phyloP scores from a whole-genome alignment of 2,113 vertebrate genomes.

The Ceyx cyanopectus region DNA sequence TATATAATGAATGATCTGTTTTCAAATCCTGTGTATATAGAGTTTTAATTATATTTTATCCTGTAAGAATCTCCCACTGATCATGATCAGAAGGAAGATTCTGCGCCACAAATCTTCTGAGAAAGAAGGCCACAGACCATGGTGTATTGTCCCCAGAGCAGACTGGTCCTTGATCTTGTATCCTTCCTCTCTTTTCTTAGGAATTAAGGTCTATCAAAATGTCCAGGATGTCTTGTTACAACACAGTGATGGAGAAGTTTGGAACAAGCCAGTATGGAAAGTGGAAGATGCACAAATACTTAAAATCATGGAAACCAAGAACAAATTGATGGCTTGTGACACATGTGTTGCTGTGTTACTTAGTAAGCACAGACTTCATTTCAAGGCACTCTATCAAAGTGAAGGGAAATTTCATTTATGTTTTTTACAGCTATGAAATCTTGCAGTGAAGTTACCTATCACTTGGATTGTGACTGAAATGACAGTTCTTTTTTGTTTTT shows the following conservation, averaged over 20 bases:
- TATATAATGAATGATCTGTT: background rate
- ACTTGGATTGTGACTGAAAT: background rate
- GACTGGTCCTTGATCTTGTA: background rate
- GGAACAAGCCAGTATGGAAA: background rate
- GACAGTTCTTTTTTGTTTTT: fast-evolving
- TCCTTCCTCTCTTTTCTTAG: background rate
- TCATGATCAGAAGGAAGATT: background rate
- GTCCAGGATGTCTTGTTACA: fast-evolving
- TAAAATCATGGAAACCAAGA: background rate
- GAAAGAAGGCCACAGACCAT: background rate
- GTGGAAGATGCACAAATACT: background rate
- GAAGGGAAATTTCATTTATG: background rate
- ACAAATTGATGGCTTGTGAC: background rate
- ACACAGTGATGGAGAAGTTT: background rate
- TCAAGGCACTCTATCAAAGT: background rate
- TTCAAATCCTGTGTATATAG: background rate
- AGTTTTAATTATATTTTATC: background rate
- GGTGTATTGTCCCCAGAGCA: background rate
- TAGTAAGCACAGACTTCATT: background rate
- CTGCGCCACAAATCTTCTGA: background rate
- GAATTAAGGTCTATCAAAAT: background rate
- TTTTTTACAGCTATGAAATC: background rate
- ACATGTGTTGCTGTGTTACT: background rate
- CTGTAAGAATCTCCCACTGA: background rate
- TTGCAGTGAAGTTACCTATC: background rate